These are phyloP conservation scores for Campaea margaritaria DNA, from an alignment of 2,888 invertebrate species.

Conservation along the genomic window DNA sequence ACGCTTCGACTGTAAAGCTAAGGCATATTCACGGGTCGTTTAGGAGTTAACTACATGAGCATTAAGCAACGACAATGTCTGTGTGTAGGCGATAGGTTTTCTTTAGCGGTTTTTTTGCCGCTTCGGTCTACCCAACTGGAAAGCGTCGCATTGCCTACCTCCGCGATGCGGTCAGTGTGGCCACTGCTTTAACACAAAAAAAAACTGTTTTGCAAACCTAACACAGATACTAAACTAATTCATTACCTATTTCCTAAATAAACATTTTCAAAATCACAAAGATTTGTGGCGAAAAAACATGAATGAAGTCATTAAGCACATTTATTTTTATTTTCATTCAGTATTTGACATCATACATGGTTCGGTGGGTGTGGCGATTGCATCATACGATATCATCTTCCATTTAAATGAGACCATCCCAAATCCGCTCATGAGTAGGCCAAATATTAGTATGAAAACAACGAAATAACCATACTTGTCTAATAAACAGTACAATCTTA, in stretches of 20 bases:
- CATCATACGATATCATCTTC: conserved; percentile 43
- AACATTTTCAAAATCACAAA: not conserved
- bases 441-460: conserved; percentile 26
- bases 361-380: conserved; percentile 41
- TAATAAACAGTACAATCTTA: conserved; percentile 17
- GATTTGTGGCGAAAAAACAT: conserved; percentile 11
- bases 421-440: conserved; percentile 39
- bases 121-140: not conserved
- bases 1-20: conserved; percentile 48
- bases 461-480: conserved; percentile 27
- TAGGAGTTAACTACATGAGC: conserved; percentile 50
- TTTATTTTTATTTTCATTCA: conserved; percentile 34
- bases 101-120: conserved; percentile 5
- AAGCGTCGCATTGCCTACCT: too few species aligned
- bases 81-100: conserved; percentile 11
- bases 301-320: conserved; percentile 27
- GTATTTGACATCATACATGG: conserved; percentile 35
- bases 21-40: conserved; percentile 55
- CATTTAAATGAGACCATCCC: conserved; percentile 33
- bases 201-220: too few species aligned
- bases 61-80: conserved; percentile 50
- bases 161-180: too few species aligned
- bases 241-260: not conserved
- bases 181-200: too few species aligned
- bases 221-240: too few species aligned